Percentiles rank a stretch among this genome's conserved stretches.
These are phyloP conservation scores for Pandemis heparana DNA, from an alignment of 2,888 invertebrate genomes.

Conservation along the genomic window DNA sequence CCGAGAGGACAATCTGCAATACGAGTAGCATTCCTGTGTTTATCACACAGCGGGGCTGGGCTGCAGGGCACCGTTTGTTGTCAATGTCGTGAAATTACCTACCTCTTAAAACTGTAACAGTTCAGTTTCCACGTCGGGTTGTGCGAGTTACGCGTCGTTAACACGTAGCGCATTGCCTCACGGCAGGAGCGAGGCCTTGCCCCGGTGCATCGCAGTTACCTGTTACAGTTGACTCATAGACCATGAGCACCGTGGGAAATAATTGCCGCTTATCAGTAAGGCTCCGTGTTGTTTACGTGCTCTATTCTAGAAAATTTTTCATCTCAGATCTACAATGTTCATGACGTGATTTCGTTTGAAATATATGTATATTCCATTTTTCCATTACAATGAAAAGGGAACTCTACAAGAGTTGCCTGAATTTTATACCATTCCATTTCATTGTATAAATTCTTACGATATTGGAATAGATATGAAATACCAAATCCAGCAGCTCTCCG, in stretches of 20 bases:
- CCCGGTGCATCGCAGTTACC: conserved; percentile 54
- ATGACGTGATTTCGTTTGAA: background rate
- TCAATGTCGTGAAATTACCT: background rate
- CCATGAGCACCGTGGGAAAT: conserved; percentile 69
- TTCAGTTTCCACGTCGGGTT: conserved; percentile 18
- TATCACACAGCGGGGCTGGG: background rate
- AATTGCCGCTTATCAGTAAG: conserved; percentile 56
- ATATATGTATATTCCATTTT: no score
- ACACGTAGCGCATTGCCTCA: conserved; percentile 66
- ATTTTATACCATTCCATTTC: background rate
- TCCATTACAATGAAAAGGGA: background rate
- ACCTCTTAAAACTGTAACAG: background rate
- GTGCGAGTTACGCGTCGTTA: conserved; percentile 61
- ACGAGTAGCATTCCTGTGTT: background rate
- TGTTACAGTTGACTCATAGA: conserved; percentile 62
- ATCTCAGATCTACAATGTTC: background rate
- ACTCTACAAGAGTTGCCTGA: background rate
- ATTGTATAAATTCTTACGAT: background rate
- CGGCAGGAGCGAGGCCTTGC: conserved; percentile 66
- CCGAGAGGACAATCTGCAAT: no score
- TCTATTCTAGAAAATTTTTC: conserved; percentile 14
- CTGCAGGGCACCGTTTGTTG: background rate
- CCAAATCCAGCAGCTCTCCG: background rate
- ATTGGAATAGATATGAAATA: conserved; percentile 5
- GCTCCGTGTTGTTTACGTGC: conserved; percentile 55